Conservation (phyloP, 2,888 invertebrate genomes). For the Xiphydria camelus region DNA sequence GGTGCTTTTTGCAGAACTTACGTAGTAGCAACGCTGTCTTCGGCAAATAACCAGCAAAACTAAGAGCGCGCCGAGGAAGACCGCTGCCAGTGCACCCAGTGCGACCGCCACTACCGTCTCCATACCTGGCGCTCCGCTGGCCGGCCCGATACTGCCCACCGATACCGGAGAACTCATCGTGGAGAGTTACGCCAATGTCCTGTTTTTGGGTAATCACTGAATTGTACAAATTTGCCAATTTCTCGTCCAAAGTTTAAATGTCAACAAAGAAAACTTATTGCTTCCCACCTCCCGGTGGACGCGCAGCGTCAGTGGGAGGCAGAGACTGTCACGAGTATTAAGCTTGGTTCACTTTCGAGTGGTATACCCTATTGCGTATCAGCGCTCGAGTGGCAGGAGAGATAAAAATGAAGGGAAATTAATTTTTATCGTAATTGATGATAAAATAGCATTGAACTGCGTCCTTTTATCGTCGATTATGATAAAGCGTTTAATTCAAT, state of each 20-base stretch:
- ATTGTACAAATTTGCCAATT: background rate
- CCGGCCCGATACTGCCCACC: constrained; percentile 40
- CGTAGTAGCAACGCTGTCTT: constrained; percentile 60
- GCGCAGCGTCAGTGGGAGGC: constrained; percentile 35
- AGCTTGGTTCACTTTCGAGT: constrained; percentile 23
- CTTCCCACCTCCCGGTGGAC: constrained; percentile 18
- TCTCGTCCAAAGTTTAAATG: constrained; percentile 2
- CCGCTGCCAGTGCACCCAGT: constrained; percentile 68
- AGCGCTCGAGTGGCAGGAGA: no score
- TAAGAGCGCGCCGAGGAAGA: constrained; percentile 70
- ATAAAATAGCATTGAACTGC: no score
- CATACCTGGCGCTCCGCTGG: constrained; percentile 58
- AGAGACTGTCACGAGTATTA: constrained; percentile 45
- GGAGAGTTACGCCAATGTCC: background rate
- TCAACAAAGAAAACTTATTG: constrained; percentile 21
- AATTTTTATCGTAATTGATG: no score
- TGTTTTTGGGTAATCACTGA: background rate
- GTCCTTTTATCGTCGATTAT: no score
- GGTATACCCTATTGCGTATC: no score
- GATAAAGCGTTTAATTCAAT: no score
- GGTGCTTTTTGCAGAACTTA: constrained; percentile 28
- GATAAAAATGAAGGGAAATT: no score
- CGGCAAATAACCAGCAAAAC: constrained; percentile 68
- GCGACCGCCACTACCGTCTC: constrained; percentile 71
- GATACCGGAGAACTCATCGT: constrained; percentile 49